A percentile compares a stretch with the other conserved stretches of the same genome.
These are phyloP conservation scores for Temnothorax unifasciatus DNA, from an alignment of 2,888 invertebrate species.

Conservation along the genomic window DNA sequence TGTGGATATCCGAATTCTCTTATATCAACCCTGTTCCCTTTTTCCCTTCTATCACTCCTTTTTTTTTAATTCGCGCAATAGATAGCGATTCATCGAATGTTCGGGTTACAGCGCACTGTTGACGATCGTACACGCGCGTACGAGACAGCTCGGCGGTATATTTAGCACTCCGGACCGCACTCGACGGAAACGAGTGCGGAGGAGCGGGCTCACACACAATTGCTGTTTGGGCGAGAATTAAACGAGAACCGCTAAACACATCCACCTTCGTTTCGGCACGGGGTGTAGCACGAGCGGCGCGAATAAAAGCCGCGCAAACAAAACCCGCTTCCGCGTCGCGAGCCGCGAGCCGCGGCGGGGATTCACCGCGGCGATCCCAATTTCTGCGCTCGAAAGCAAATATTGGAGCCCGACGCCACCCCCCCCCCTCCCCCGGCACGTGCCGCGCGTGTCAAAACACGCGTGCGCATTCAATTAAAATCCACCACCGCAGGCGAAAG, in stretches of 20 bases:
- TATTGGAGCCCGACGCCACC: conserved; percentile 64
- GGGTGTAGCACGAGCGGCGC: conserved; percentile 32
- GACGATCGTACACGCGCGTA: conserved; percentile 9
- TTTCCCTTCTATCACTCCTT: not conserved
- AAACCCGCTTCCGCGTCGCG: conserved; percentile 41
- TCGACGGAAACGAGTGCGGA: conserved; percentile 33
- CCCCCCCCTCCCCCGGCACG: conserved; percentile 38
- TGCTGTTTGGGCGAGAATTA: conserved; percentile 60
- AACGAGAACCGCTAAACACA: conserved; percentile 50
- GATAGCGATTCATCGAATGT: conserved; percentile 41
- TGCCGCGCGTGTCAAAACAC: conserved; percentile 59
- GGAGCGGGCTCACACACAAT: conserved; percentile 45
- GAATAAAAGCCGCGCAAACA: conserved; percentile 66
- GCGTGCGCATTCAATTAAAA: conserved; percentile 67
- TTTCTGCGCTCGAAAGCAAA: conserved; percentile 68
- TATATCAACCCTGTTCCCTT: conserved; percentile 15
- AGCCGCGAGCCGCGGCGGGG: conserved; percentile 1
- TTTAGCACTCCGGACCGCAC: conserved; percentile 30
- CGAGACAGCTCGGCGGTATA: conserved; percentile 32
- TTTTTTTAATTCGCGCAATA: conserved; percentile 32
- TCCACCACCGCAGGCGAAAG: conserved; percentile 9
- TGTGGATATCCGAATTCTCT: conserved; percentile 32
- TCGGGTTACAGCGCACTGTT: conserved; percentile 23
- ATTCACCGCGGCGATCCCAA: conserved; percentile 54
- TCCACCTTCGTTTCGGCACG: conserved; percentile 7